These are phyloP conservation scores for Oophaga sylvatica DNA, from an alignment of 2,797 vertebrate genomes.

Conservation along the genomic window DNA sequence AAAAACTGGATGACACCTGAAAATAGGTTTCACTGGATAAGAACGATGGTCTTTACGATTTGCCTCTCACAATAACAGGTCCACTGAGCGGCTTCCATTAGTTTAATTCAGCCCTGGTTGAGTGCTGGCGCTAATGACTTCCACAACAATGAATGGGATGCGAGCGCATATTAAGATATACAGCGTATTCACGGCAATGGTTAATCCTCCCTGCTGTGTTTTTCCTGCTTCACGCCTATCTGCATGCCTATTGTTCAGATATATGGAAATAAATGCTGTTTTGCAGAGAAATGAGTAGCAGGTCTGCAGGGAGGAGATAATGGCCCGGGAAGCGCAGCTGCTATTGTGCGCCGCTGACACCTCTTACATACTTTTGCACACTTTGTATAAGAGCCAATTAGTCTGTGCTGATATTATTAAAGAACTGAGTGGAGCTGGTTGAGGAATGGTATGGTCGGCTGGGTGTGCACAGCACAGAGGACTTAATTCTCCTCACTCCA, in stretches of 20 bases:
- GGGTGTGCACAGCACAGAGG: conserved; percentile 29
- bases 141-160: conserved; percentile 14
- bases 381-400: conserved; percentile 75
- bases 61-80: neutral
- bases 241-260: conserved; percentile 68
- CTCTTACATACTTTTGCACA: conserved; percentile 72
- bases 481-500: conserved; percentile 24
- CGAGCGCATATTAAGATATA: conserved; percentile 40
- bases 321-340: conserved; percentile 65
- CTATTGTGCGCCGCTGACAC: conserved; percentile 71
- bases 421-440: conserved; percentile 37
- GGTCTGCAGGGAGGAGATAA: conserved; percentile 75
- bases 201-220: conserved; percentile 41
- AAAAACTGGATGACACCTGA: neutral
- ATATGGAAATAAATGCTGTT: conserved; percentile 67
- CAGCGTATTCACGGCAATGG: conserved; percentile 28
- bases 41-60: neutral
- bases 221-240: conserved; percentile 56
- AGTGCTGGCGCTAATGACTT: conserved; percentile 36
- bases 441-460: conserved; percentile 50
- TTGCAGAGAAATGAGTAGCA: conserved; percentile 66
- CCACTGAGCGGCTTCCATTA: conserved; percentile 1
- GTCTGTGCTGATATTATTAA: conserved; percentile 68
- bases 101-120: conserved; percentile 29
- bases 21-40: conserved; percentile 12